Percentiles rank a stretch among this genome's conserved stretches.
phyloP scores from a whole-genome alignment of 2,113 vertebrate species.

The Ptilorrhoa leucosticta region DNA sequence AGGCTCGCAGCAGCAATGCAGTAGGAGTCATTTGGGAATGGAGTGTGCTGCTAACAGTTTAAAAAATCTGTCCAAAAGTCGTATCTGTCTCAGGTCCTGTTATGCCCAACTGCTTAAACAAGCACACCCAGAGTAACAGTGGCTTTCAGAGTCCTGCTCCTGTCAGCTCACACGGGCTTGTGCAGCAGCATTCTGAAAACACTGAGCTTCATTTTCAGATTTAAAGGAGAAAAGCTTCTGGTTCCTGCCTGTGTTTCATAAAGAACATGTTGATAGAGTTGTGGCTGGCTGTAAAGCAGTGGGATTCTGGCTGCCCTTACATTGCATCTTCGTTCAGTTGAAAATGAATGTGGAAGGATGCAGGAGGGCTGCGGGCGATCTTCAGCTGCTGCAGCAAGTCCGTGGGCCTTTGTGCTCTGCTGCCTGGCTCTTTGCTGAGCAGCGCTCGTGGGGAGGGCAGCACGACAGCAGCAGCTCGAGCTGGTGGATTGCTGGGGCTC shows the following conservation, averaged over 20 bases:
- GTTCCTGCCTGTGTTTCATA: background rate
- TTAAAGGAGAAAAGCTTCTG: background rate
- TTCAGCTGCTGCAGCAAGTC: background rate
- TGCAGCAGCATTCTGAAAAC: background rate
- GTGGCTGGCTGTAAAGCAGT: background rate
- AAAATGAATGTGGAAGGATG: background rate
- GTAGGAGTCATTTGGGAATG: background rate
- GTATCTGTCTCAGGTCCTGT: background rate
- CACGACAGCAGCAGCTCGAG: background rate
- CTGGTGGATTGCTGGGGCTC: background rate
- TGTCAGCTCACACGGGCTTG: background rate
- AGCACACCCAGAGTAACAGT: background rate
- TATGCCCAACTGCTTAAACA: background rate
- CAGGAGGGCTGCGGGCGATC: rapidly evolving
- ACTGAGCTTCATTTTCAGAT: background rate
- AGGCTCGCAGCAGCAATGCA: background rate
- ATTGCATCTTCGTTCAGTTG: background rate
- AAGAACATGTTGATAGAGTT: background rate
- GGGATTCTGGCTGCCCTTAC: background rate
- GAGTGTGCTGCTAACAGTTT: background rate
- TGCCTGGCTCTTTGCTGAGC: background rate
- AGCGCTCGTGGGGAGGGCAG: background rate
- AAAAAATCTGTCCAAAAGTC: background rate
- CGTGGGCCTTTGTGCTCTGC: background rate
- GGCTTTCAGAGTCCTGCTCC: background rate